Percentiles rank a stretch among this genome's conserved stretches.
Conservation (phyloP, 2,888 invertebrate species). For the Caenorhabditis panamensis region DNA sequence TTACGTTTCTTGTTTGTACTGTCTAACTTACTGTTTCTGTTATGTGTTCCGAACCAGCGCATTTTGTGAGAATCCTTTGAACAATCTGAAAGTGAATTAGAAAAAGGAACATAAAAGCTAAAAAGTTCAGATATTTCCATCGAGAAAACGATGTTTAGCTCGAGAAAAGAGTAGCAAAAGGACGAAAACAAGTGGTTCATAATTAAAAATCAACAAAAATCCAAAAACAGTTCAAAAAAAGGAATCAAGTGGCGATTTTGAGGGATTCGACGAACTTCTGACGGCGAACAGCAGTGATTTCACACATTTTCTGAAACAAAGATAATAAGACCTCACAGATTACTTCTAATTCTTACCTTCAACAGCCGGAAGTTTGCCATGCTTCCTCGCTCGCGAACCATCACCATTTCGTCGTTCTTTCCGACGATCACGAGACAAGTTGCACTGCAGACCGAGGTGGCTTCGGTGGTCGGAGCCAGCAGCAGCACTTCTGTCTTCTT, state of each 20-base stretch:
- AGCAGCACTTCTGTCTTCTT: slow-evolving; percentile 27
- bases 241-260: neutral
- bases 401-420: slow-evolving; percentile 15
- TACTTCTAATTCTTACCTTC: slow-evolving; percentile 23
- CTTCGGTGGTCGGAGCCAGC: slow-evolving; percentile 36
- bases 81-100: neutral
- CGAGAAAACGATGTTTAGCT: slow-evolving; percentile 4
- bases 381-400: slow-evolving; percentile 40
- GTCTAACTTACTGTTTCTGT: slow-evolving; percentile 31
- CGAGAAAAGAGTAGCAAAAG: neutral
- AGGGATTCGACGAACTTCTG: slow-evolving; percentile 39
- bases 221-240: neutral
- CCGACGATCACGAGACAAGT: slow-evolving; percentile 48
- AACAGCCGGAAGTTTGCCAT: slow-evolving; percentile 12
- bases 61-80: slow-evolving; percentile 2
- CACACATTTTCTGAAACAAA: slow-evolving; percentile 46
- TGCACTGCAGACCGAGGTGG: slow-evolving; percentile 26
- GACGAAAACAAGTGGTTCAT: neutral
- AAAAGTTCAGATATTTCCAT: too few relatives aligned
- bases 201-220: slow-evolving; percentile 12
- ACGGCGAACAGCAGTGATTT: slow-evolving; percentile 39
- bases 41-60: slow-evolving; percentile 40
- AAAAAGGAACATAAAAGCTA: neutral
- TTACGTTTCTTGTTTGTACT: neutral
- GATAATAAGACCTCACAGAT: neutral